Evolutionary conservation across 2,888 invertebrate genomes (phyloP).

Genomic region (Ectemnius continuus): DNA sequence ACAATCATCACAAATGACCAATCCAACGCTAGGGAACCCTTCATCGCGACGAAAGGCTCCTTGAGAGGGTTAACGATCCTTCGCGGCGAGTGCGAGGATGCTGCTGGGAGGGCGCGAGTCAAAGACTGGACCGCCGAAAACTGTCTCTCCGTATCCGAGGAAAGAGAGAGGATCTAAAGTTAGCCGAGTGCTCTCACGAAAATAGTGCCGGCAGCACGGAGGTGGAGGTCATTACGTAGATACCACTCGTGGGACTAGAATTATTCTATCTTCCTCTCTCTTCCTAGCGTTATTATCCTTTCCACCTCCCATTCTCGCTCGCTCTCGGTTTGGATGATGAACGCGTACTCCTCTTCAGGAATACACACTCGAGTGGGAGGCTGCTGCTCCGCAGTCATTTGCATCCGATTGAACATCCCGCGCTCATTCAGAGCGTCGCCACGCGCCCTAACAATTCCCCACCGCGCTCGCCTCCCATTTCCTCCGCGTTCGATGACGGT

Average conservation of each 20-base stretch:
- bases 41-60: no score
- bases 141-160: constrained; percentile 7
- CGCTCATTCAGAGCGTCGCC: constrained; percentile 5
- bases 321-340: neutral
- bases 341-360: neutral
- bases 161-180: constrained; percentile 63
- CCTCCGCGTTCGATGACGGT: no score
- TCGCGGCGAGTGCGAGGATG: no score
- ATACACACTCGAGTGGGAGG: constrained; percentile 2
- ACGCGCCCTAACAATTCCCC: no score
- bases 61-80: neutral
- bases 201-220: constrained; percentile 71
- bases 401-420: constrained; percentile 7
- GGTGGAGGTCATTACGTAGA: constrained; percentile 73
- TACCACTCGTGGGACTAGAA: constrained; percentile 28
- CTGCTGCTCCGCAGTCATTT: neutral
- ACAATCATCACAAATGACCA: no score
- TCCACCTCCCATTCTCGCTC: neutral
- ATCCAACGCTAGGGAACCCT: no score
- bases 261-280: neutral
- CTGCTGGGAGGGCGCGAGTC: constrained; percentile 50
- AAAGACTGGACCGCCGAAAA: constrained; percentile 70
- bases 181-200: constrained; percentile 70
- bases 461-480: no score
- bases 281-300: no score